A percentile compares a stretch with the other conserved stretches of the same genome.
phyloP scores from a whole-genome alignment of 2,113 vertebrate species.

The Myocastor coypus region DNA sequence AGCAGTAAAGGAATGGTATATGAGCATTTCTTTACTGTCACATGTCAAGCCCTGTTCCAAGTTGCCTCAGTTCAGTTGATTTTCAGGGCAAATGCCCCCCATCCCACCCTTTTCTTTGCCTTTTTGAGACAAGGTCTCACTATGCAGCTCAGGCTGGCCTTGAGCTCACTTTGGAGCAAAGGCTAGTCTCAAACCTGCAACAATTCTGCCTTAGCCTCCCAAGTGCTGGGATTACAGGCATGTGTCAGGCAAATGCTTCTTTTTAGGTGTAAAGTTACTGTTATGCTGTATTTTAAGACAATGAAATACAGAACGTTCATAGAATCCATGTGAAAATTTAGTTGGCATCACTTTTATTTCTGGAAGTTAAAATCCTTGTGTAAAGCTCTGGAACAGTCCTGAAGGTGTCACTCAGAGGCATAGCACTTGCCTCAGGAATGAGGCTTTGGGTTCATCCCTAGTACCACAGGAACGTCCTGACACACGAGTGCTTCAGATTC shows the following conservation, averaged over 20 bases:
- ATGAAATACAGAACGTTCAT: neutral
- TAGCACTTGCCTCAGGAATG: neutral
- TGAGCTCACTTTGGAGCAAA: too few species aligned
- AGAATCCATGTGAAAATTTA: neutral
- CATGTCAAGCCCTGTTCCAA: neutral
- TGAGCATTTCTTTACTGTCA: neutral
- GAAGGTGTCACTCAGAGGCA: neutral
- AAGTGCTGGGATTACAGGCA: too few species aligned
- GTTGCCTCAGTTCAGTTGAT: neutral
- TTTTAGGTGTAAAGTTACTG: slow-evolving; percentile 21
- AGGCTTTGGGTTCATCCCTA: neutral
- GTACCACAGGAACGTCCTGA: neutral
- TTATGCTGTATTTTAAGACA: slow-evolving; percentile 31
- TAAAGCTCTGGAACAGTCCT: neutral
- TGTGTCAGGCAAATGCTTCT: neutral
- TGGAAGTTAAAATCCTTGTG: neutral
- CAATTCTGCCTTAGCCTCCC: too few species aligned
- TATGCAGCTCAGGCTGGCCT: too few species aligned
- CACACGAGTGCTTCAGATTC: neutral
- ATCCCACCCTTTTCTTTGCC: too few species aligned
- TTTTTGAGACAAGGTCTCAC: too few species aligned
- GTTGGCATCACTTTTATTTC: neutral
- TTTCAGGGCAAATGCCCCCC: neutral
- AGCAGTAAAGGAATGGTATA: neutral
- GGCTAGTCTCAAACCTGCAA: too few species aligned